Evolutionary conservation across 2,888 invertebrate species (phyloP).

Genomic region (Epinotia nisella): DNA sequence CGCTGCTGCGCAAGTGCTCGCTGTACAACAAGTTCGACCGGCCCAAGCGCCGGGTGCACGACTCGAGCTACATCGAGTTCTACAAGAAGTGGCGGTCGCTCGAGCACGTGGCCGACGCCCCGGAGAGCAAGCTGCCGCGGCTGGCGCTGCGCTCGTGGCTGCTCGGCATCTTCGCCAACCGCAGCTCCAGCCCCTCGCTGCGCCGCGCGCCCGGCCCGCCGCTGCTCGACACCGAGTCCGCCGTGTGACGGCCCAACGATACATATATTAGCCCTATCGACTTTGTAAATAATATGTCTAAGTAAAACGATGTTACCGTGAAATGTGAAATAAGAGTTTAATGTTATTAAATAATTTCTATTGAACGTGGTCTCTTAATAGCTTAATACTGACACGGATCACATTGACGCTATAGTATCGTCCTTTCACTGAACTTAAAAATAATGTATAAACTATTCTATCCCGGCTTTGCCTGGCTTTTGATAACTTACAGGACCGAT

Average conservation of each 20-base stretch:
- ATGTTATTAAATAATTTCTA: slow-evolving; percentile 85
- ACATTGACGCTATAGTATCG: slow-evolving; percentile 62
- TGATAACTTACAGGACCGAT: slow-evolving; percentile 1
- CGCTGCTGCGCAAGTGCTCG: slow-evolving; percentile 78
- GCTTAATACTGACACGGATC: slow-evolving; percentile 79
- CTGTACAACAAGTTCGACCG: slow-evolving; percentile 71
- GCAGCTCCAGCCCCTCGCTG: slow-evolving; percentile 84
- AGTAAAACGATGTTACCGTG: slow-evolving; percentile 85
- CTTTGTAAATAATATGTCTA: slow-evolving; percentile 83
- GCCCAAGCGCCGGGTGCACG: slow-evolving; percentile 71
- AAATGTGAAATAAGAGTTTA: slow-evolving; percentile 85
- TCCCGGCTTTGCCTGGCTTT: slow-evolving; percentile 22
- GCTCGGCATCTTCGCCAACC: slow-evolving; percentile 89
- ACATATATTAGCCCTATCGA: slow-evolving; percentile 66
- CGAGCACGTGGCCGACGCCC: slow-evolving; percentile 86
- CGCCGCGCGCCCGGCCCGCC: slow-evolving; percentile 71
- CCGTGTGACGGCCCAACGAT: slow-evolving; percentile 66
- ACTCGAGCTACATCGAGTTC: slow-evolving; percentile 78
- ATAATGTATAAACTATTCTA: slow-evolving; percentile 21
- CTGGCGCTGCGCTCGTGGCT: slow-evolving; percentile 90
- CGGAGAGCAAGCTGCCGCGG: slow-evolving; percentile 84
- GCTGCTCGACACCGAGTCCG: slow-evolving; percentile 79
- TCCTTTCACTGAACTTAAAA: slow-evolving; percentile 31
- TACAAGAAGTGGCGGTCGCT: slow-evolving; percentile 92
- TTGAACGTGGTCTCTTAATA: slow-evolving; percentile 79